Evolutionary conservation across 2,888 invertebrate species (phyloP).

Genomic region (Cantharis flavilabris): DNA sequence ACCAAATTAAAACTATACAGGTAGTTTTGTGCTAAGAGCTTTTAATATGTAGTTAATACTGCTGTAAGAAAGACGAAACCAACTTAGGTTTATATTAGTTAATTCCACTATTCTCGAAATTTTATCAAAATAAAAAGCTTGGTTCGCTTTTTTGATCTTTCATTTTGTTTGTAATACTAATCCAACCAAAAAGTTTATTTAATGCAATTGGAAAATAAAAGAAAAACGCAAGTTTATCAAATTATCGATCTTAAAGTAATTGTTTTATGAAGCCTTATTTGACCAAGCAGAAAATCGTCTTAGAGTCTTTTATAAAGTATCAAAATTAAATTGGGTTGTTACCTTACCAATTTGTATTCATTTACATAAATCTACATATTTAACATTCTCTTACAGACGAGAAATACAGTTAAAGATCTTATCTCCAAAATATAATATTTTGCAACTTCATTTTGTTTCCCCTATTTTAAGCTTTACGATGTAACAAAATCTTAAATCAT

Average conservation of each 20-base stretch:
- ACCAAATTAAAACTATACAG: too few relatives aligned
- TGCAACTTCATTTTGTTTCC: constrained; percentile 19
- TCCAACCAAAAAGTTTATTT: not conserved
- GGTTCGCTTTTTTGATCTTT: not conserved
- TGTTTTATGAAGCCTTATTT: constrained; percentile 10
- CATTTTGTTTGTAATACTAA: not conserved
- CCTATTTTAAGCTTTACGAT: not conserved
- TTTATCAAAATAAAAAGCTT: not conserved
- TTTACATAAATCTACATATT: constrained; percentile 30
- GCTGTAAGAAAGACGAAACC: not conserved
- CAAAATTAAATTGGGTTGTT: constrained; percentile 29
- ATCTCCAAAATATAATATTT: constrained; percentile 27
- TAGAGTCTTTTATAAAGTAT: constrained; percentile 25
- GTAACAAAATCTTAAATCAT: constrained; percentile 18
- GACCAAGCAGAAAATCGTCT: constrained; percentile 22
- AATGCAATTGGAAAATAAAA: not conserved
- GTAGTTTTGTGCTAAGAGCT: not conserved
- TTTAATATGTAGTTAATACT: not conserved
- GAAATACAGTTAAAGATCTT: constrained; percentile 20
- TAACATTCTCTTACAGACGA: constrained; percentile 20
- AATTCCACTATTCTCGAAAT: not conserved
- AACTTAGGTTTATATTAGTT: not conserved
- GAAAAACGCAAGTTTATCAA: not conserved
- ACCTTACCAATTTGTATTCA: constrained; percentile 32
- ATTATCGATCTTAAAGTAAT: not conserved